Evolutionary conservation across 2,797 vertebrate genomes (phyloP).

Genomic region (Pampus argenteus): DNA sequence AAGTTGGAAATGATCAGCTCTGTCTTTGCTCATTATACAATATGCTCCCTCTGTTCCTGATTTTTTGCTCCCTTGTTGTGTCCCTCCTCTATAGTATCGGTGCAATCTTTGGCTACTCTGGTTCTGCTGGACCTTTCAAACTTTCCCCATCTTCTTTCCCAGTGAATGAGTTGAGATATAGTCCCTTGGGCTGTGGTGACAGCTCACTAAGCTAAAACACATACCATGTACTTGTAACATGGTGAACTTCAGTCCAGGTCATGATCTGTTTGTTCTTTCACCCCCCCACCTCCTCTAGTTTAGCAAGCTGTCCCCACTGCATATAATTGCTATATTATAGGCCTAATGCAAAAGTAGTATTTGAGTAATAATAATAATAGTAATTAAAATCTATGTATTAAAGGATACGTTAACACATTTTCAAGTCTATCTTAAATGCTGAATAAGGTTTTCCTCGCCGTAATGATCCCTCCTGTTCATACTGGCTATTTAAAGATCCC

Average conservation of each 20-base stretch:
- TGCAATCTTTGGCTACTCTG: conserved; percentile 37
- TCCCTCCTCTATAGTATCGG: conserved; percentile 23
- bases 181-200: conserved; percentile 38
- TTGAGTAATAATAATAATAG: too few relatives aligned
- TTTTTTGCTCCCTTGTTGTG: conserved; percentile 16
- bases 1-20: conserved; percentile 56
- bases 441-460: too few relatives aligned
- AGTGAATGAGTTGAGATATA: conserved; percentile 42
- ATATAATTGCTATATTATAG: background rate
- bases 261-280: conserved; percentile 33
- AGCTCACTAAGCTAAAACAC: conserved; percentile 51
- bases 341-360: background rate
- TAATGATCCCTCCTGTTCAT: too few relatives aligned
- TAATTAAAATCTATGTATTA: too few relatives aligned
- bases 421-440: background rate
- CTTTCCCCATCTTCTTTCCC: conserved; percentile 16
- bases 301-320: background rate
- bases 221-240: conserved; percentile 32
- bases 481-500: too few relatives aligned
- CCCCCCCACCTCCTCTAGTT: conserved; percentile 4
- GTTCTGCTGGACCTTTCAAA: conserved; percentile 55
- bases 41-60: conserved; percentile 33
- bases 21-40: conserved; percentile 44
- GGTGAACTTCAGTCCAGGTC: conserved; percentile 44
- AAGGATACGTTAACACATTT: background rate